phyloP scores from a whole-genome alignment of 2,888 invertebrate genomes.

The Apodemia mormo region DNA sequence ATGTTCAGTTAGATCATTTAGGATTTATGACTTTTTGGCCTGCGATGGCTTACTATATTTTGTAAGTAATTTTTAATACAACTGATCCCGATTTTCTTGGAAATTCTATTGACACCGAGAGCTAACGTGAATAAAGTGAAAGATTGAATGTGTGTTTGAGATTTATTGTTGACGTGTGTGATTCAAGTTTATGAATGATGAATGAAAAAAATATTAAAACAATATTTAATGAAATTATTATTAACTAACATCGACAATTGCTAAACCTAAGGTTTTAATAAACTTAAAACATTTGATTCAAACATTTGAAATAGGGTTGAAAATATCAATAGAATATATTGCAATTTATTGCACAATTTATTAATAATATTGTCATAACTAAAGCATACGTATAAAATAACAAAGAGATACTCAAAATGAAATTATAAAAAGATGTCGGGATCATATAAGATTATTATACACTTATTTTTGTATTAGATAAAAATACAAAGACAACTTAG shows the following conservation, averaged over 20 bases:
- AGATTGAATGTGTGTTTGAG: not conserved
- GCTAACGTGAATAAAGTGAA: not conserved
- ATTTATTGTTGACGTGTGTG: not conserved
- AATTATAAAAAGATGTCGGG: conserved; percentile 20
- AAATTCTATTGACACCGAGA: not conserved
- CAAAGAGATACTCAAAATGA: no score
- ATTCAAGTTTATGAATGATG: not conserved
- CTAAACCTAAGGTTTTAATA: not conserved
- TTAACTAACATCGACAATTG: no score
- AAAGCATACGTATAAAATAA: not conserved
- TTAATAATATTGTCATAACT: not conserved
- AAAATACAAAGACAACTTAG: conserved; percentile 56
- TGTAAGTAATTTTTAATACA: conserved; percentile 16
- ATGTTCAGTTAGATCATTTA: conserved; percentile 59
- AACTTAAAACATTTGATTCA: not conserved
- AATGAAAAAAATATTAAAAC: not conserved
- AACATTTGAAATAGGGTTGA: not conserved
- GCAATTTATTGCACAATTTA: no score
- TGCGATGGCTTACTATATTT: conserved; percentile 49
- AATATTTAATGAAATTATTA: not conserved
- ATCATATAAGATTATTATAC: conserved; percentile 23
- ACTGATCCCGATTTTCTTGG: conserved; percentile 20
- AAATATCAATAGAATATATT: not conserved
- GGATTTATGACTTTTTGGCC: conserved; percentile 70
- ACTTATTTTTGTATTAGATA: conserved; percentile 32